These are phyloP conservation scores for Oxyruncus cristatus DNA, from an alignment of 2,113 vertebrate genomes.

Conservation along the genomic window DNA sequence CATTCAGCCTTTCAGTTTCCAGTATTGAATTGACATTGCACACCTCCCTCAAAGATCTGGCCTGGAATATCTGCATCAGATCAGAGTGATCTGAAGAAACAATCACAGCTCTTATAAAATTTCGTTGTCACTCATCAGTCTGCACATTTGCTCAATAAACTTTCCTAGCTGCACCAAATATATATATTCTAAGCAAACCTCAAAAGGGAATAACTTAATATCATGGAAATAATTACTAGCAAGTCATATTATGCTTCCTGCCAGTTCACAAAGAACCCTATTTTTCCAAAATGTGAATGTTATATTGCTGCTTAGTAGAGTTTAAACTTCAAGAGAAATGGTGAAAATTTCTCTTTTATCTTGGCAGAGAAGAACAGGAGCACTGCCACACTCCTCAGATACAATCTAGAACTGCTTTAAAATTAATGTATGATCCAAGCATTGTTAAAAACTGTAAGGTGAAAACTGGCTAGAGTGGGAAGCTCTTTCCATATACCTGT, in stretches of 20 bases:
- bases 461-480: not conserved
- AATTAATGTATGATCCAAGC: not conserved
- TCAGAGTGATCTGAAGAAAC: not conserved
- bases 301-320: not conserved
- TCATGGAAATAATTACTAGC: not conserved
- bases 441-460: not conserved
- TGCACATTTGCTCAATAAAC: not conserved
- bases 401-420: not conserved
- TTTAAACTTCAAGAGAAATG: not conserved
- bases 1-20: not conserved
- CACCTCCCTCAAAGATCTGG: not conserved
- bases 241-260: not conserved
- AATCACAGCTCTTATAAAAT: not conserved
- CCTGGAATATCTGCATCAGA: not conserved
- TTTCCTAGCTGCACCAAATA: not conserved
- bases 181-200: not conserved
- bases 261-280: not conserved
- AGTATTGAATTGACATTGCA: not conserved
- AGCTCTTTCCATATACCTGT: not conserved
- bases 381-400: not conserved
- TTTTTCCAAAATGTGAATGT: not conserved
- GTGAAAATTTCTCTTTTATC: not conserved
- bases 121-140: not conserved
- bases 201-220: not conserved
- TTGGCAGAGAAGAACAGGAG: not conserved